Percentiles rank a stretch among this genome's conserved stretches.
Conservation (phyloP, 2,888 invertebrate genomes). For the Caenorhabditis plicata region DNA sequence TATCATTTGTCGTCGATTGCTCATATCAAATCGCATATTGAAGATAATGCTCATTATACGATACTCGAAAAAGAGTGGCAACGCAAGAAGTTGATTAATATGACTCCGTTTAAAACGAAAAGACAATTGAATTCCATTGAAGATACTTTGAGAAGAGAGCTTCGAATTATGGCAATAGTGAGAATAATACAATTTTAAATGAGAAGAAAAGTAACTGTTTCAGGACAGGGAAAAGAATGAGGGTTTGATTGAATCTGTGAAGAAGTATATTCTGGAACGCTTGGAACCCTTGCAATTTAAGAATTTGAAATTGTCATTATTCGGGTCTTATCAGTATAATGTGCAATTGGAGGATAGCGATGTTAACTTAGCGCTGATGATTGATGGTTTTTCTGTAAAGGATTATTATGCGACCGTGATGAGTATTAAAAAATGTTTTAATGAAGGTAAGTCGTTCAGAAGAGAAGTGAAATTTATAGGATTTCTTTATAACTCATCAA, state of each 20-base stretch:
- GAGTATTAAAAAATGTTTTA: too few species aligned
- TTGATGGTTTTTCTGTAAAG: too few species aligned
- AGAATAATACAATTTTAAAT: constrained; percentile 1
- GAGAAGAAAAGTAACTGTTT: neutral
- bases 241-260: neutral
- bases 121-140: constrained; percentile 1
- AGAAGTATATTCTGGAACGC: constrained; percentile 2
- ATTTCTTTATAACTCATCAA: too few species aligned
- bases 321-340: constrained; percentile 17
- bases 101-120: neutral
- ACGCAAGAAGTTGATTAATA: neutral
- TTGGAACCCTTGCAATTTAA: neutral
- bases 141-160: constrained; percentile 1
- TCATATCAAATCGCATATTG: constrained; percentile 31
- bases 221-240: neutral
- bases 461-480: too few species aligned
- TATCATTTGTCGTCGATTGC: constrained; percentile 30
- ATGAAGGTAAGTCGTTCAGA: too few species aligned
- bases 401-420: too few species aligned
- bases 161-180: constrained; percentile 6
- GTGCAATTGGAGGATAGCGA: constrained; percentile 11
- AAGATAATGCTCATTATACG: constrained; percentile 19
- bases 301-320: constrained; percentile 3
- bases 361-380: constrained; percentile 16
- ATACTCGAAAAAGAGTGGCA: constrained; percentile 8